Evolutionary conservation across 2,113 vertebrate genomes (phyloP), one percentile per base, ranked within the genome.

Genomic region (Seriola aureovittata): DNA sequence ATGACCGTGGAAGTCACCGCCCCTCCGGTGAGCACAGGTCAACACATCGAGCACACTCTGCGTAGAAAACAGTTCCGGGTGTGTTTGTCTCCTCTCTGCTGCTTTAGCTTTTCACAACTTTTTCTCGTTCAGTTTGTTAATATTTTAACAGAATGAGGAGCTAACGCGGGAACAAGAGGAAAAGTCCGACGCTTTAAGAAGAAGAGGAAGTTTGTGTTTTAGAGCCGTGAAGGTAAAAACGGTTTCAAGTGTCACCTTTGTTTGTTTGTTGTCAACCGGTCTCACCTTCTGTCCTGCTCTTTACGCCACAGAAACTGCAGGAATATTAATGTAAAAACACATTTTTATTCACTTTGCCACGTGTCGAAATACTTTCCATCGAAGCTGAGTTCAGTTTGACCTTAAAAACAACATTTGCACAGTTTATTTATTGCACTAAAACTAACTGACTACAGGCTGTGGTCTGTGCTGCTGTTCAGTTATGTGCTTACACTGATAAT

Each of bases 61-160:
- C 16, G 50, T 1, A 0, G 4, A 62, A 64, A 70, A 80, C 76
- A 74, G 36, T 91, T 91, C 89, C 86, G 86, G 89, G 81, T 80
- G 25, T 71, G 54, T 80, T 29, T 13, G 75, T 32, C 65, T 72
- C 54, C 65, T 77, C 32, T 9, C 40, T 54, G 0, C 40, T 46
- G 0, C 60, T 81, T 55, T 9, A 38, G 16, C 0, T 71, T 29
- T 29, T 29, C 34, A 19, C 0, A 63, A 71, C 50, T 80, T 81
- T 42, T 10, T 42, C 8, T 10, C 8, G 40, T 42, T 42, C 13
- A 1, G 0, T 2, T 13, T n/a, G 17, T 8, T n/a, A 1, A 0
- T 0, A 44, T 29, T 3, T 9, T 17, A 17, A 48, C 14, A 19
- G 34, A 4, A 64, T 71, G 78, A 66, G 0, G 8, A 32, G 2